These are phyloP conservation scores for Rhea americana DNA, from an alignment of 2,113 vertebrate genomes.

Conservation along the genomic window DNA sequence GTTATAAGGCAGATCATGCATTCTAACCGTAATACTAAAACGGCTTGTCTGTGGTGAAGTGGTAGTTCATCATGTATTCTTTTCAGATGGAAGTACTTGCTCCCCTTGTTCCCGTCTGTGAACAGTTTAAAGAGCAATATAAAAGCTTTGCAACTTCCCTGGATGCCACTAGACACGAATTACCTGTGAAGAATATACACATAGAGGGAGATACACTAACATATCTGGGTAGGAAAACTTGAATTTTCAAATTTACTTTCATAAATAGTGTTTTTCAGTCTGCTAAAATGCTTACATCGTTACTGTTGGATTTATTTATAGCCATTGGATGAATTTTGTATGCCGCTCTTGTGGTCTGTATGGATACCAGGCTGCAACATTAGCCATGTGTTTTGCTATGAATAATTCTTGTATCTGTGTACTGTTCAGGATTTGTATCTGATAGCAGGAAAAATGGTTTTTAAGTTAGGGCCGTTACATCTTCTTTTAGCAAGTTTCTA, in stretches of 20 bases:
- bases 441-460: background rate
- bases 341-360: background rate
- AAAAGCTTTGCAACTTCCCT: constrained; percentile 81
- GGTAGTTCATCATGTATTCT: background rate
- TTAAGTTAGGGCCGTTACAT: background rate
- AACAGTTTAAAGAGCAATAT: constrained; percentile 80
- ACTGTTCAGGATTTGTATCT: background rate
- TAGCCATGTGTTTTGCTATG: background rate
- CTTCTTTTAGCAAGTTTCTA: background rate
- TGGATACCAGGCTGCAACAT: background rate
- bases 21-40: background rate
- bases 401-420: background rate
- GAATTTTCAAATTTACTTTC: background rate
- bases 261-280: background rate
- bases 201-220: constrained; percentile 69
- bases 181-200: constrained; percentile 84
- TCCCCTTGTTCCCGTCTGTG: constrained; percentile 69
- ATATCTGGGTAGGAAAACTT: constrained; percentile 81
- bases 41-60: background rate
- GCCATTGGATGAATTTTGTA: background rate
- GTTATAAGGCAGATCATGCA: background rate
- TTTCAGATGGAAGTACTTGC: constrained; percentile 79
- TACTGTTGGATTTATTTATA: background rate
- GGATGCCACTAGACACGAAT: constrained; percentile 83
- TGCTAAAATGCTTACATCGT: background rate